These are phyloP conservation scores for Ophioderma brevispina DNA, from an alignment of 35 echinoderm and acorn worm species.

Conservation along the genomic window DNA sequence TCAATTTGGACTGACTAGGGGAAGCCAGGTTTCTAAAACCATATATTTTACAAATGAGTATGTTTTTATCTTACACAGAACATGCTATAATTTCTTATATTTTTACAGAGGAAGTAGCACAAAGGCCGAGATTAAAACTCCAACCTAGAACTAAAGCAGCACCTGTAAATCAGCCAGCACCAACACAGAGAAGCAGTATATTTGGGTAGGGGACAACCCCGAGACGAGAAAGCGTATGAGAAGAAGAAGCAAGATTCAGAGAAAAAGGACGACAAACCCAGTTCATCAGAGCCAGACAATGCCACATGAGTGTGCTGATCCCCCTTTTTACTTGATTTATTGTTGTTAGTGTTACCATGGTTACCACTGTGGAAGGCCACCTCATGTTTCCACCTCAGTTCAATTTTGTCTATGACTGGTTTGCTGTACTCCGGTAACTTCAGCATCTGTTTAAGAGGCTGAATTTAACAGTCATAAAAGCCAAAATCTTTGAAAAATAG, in stretches of 20 bases:
- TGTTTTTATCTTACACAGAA: neutral
- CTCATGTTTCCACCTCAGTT: too few species aligned
- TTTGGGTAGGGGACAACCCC: slow-evolving; percentile 90
- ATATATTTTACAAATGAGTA: neutral
- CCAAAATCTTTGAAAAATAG: too few species aligned
- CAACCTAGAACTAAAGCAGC: slow-evolving; percentile 65
- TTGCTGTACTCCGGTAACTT: too few species aligned
- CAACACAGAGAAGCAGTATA: slow-evolving; percentile 59
- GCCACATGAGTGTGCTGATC: neutral
- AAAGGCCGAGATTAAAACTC: slow-evolving; percentile 82
- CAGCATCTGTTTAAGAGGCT: too few species aligned
- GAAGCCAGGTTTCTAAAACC: neutral
- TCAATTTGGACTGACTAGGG: neutral
- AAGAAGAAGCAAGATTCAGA: neutral
- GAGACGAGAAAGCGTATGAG: slow-evolving; percentile 48
- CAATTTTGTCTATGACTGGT: too few species aligned
- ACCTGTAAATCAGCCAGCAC: slow-evolving; percentile 69
- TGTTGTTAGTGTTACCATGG: neutral
- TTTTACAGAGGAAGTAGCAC: slow-evolving; percentile 77
- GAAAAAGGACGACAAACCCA: neutral
- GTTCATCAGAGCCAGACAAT: neutral
- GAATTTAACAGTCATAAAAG: too few species aligned
- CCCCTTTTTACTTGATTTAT: neutral
- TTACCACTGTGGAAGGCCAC: neutral
- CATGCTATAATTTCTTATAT: neutral